Percentiles rank a stretch among this genome's conserved stretches.
phyloP scores from a whole-genome alignment of 2,113 vertebrate genomes.

The Oryzias woworae region DNA sequence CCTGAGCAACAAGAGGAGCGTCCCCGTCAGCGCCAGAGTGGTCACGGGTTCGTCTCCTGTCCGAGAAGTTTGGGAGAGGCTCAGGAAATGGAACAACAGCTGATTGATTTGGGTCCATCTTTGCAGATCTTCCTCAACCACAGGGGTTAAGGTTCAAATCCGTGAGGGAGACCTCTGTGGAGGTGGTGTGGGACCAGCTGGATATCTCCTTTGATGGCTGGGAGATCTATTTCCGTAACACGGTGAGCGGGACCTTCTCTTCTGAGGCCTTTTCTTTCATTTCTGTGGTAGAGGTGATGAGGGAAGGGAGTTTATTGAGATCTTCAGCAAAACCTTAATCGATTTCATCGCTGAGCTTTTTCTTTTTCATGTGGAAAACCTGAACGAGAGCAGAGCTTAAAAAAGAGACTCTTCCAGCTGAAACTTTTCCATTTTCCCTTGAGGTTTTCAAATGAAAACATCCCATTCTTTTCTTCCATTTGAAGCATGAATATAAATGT shows the following conservation, averaged over 20 bases:
- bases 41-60: slow-evolving; percentile 84
- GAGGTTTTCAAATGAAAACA: too few species aligned
- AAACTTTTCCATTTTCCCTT: slow-evolving; percentile 5
- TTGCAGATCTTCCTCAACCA: slow-evolving; percentile 86
- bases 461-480: too few species aligned
- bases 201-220: slow-evolving; percentile 88
- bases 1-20: slow-evolving; percentile 88
- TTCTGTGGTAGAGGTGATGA: slow-evolving; percentile 9
- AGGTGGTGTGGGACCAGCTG: slow-evolving; percentile 92
- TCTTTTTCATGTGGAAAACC: slow-evolving; percentile 45
- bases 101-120: slow-evolving; percentile 14
- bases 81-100: not conserved
- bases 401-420: slow-evolving; percentile 26
- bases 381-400: slow-evolving; percentile 23
- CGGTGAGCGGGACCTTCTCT: slow-evolving; percentile 72
- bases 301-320: slow-evolving; percentile 32
- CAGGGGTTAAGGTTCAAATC: slow-evolving; percentile 91
- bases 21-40: slow-evolving; percentile 89
- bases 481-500: not conserved
- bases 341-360: slow-evolving; percentile 38
- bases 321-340: slow-evolving; percentile 47
- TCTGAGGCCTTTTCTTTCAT: slow-evolving; percentile 6
- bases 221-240: slow-evolving; percentile 89
- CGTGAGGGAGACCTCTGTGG: slow-evolving; percentile 87
- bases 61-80: not conserved